phyloP scores from a whole-genome alignment of 2,888 invertebrate species.

The Sinelater perroti region DNA sequence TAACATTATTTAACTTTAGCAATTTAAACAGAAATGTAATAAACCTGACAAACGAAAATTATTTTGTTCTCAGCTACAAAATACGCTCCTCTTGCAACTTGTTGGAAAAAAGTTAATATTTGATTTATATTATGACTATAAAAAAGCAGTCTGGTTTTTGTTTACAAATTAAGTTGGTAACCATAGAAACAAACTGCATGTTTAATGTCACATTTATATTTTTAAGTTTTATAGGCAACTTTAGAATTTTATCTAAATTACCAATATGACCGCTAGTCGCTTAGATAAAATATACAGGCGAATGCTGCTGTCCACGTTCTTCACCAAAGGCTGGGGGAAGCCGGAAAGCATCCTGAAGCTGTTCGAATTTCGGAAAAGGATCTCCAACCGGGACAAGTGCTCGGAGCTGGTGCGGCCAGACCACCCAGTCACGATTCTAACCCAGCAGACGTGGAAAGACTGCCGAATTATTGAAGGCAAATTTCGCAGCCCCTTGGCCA shows the following conservation, averaged over 20 bases:
- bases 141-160: no score
- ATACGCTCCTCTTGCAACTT: no score
- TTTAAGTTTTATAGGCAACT: no score
- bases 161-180: no score
- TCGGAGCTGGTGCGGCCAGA: constrained; percentile 80
- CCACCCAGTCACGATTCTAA: constrained; percentile 87
- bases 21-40: no score
- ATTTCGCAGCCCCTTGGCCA: constrained; percentile 85
- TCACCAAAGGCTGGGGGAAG: constrained; percentile 96
- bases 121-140: no score
- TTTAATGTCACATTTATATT: no score
- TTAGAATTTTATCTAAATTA: neutral
- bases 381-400: constrained; percentile 85
- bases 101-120: no score
- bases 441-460: constrained; percentile 79
- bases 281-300: constrained; percentile 85
- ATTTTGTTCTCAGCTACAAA: no score
- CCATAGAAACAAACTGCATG: no score
- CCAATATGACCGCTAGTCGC: constrained; percentile 57
- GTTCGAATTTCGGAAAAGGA: constrained; percentile 88
- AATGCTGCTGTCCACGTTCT: constrained; percentile 88
- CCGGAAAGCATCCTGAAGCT: constrained; percentile 90
- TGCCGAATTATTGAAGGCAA: constrained; percentile 84
- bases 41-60: no score
- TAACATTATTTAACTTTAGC: no score